Evolutionary conservation across 37 sponge, comb jelly and placozoan species (phyloP).

Genomic region (Lycopodina hypogea): DNA sequence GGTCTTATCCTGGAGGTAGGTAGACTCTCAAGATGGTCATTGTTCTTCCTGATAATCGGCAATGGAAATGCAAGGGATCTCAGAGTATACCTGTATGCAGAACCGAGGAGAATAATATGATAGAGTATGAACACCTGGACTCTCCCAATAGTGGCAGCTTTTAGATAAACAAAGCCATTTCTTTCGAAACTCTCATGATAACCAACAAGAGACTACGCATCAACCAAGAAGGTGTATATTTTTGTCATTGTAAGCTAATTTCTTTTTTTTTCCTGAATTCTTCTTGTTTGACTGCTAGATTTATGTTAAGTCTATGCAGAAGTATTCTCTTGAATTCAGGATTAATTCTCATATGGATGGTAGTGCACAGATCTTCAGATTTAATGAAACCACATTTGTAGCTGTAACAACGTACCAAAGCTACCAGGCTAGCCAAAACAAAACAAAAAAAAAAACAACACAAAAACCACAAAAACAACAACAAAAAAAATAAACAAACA

Average conservation of each 20-base stretch:
- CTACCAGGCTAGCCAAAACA: no score
- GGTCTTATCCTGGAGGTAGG: constrained; percentile 57
- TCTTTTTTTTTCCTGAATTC: constrained; percentile 58
- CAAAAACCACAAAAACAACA: no score
- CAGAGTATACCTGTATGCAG: constrained; percentile 80
- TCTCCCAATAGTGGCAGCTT: constrained; percentile 63
- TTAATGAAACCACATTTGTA: no score
- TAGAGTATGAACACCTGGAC: constrained; percentile 64
- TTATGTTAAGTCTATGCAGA: constrained; percentile 24
- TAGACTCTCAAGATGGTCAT: constrained; percentile 59
- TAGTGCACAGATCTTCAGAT: constrained; percentile 21
- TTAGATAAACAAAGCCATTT: constrained; percentile 60
- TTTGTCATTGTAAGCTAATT: no score
- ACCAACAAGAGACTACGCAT: constrained; percentile 57
- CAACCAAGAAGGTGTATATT: no score
- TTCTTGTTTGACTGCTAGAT: constrained; percentile 64
- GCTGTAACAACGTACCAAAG: constrained; percentile 88
- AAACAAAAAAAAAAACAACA: no score
- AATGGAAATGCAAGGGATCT: constrained; percentile 74
- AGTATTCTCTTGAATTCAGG: constrained; percentile 13
- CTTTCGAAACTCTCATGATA: constrained; percentile 72
- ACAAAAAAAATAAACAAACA: no score
- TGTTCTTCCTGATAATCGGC: constrained; percentile 61
- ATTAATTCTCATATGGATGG: constrained; percentile 15
- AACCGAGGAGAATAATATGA: constrained; percentile 48